Percentiles rank a stretch among this genome's conserved stretches.
Evolutionary conservation across 2,797 vertebrate species (phyloP).

Genomic region (Myotis planiceps): DNA sequence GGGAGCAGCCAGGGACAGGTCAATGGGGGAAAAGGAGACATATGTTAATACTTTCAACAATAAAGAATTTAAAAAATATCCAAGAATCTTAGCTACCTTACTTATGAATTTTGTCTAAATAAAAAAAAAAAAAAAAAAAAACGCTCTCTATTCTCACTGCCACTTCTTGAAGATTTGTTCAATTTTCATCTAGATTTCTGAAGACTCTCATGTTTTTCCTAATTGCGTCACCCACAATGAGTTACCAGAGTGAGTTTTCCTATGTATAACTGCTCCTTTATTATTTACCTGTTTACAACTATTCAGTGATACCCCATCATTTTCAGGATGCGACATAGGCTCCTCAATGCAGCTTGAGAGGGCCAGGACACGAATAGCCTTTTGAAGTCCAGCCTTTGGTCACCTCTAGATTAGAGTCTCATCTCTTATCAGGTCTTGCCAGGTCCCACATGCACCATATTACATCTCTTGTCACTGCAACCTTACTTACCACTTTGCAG

Average conservation of each 20-base stretch:
- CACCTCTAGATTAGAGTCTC: not conserved
- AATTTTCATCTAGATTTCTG: not conserved
- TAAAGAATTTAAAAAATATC: not conserved
- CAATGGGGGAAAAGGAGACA: no score
- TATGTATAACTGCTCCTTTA: not conserved
- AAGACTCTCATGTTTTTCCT: not conserved
- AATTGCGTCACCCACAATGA: not conserved
- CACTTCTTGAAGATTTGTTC: not conserved
- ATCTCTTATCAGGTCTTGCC: not conserved
- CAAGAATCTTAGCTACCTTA: not conserved
- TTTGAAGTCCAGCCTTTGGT: not conserved
- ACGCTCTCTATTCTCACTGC: not conserved
- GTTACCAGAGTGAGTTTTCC: not conserved
- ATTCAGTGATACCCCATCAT: not conserved
- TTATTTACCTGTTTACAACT: not conserved
- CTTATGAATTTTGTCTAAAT: not conserved
- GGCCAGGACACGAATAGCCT: not conserved
- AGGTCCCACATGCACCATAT: not conserved
- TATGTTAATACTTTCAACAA: no score
- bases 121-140: no score
- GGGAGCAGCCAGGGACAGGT: no score
- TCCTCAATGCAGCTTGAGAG: not conserved
- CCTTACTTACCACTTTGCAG: not conserved
- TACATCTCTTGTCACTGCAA: not conserved
- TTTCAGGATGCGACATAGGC: not conserved